Evolutionary conservation across 2,888 invertebrate genomes (phyloP).

Genomic region (Cinara cedri): DNA sequence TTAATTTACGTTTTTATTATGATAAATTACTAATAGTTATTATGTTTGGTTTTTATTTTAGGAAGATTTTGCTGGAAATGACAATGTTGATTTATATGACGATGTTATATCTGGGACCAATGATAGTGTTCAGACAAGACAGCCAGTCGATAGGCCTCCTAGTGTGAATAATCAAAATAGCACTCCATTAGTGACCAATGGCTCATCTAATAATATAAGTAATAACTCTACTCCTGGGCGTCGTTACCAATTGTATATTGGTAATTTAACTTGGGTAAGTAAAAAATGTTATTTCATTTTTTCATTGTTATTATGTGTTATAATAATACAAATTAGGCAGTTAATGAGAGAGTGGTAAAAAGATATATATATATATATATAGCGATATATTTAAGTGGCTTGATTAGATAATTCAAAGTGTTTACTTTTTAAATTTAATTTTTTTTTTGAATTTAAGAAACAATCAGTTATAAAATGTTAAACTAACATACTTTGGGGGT

Average conservation of each 20-base stretch:
- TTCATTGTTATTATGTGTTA: not conserved
- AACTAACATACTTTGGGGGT: too few relatives aligned
- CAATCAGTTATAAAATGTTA: too few relatives aligned
- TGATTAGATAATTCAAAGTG: too few relatives aligned
- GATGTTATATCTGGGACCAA: conserved; percentile 83
- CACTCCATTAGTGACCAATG: conserved; percentile 50
- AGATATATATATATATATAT: too few relatives aligned
- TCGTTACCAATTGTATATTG: conserved; percentile 52
- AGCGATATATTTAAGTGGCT: too few relatives aligned
- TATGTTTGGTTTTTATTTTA: conserved; percentile 62
- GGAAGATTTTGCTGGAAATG: conserved; percentile 79
- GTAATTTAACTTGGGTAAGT: conserved; percentile 92
- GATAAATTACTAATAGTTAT: not conserved
- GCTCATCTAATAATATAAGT: conserved; percentile 52
- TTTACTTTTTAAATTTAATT: too few relatives aligned
- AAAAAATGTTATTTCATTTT: not conserved
- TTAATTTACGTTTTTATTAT: not conserved
- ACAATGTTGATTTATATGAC: conserved; percentile 92
- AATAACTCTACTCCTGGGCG: conserved; percentile 57
- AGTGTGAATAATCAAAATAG: conserved; percentile 68
- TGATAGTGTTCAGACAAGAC: conserved; percentile 45
- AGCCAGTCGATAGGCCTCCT: conserved; percentile 63
- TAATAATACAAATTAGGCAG: too few relatives aligned
- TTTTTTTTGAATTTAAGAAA: too few relatives aligned
- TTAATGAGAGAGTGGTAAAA: too few relatives aligned